Conservation (phyloP, 2,113 vertebrate genomes). For the Brachionichthys hirsutus region DNA sequence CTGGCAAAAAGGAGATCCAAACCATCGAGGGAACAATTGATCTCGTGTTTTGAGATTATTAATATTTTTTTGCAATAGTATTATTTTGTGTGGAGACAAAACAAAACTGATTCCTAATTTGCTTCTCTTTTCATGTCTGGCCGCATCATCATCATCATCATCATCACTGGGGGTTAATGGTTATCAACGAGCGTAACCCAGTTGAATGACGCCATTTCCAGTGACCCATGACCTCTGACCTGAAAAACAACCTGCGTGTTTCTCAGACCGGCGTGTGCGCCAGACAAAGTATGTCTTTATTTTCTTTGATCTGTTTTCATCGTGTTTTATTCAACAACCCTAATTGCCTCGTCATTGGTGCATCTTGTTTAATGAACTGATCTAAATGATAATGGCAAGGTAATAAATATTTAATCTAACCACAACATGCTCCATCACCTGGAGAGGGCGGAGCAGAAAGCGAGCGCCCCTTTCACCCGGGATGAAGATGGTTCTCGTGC, state of each 20-base stretch:
- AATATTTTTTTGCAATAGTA: no score
- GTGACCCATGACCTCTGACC: conserved; percentile 30
- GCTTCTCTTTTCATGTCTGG: no score
- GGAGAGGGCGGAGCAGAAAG: conserved; percentile 45
- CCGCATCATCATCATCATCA: no score
- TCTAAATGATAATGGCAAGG: conserved; percentile 75
- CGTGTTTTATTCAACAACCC: conserved; percentile 73
- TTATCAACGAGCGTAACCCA: background rate
- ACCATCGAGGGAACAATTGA: no score
- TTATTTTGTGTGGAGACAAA: no score
- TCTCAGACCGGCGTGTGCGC: no score
- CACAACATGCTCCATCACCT: conserved; percentile 71
- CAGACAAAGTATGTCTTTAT: no score
- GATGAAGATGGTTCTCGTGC: conserved; percentile 28
- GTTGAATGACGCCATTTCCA: no score
- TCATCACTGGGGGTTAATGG: conserved; percentile 20
- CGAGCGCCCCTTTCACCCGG: conserved; percentile 54
- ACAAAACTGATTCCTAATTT: no score
- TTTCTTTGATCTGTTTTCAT: conserved; percentile 49
- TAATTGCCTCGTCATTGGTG: conserved; percentile 74
- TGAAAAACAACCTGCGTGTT: background rate
- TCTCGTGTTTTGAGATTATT: no score
- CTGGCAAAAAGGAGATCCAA: no score
- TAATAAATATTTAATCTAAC: conserved; percentile 80
- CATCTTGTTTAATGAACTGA: conserved; percentile 78